Evolutionary conservation across 2,113 vertebrate species (phyloP).

Genomic region (Noturus placidus): DNA sequence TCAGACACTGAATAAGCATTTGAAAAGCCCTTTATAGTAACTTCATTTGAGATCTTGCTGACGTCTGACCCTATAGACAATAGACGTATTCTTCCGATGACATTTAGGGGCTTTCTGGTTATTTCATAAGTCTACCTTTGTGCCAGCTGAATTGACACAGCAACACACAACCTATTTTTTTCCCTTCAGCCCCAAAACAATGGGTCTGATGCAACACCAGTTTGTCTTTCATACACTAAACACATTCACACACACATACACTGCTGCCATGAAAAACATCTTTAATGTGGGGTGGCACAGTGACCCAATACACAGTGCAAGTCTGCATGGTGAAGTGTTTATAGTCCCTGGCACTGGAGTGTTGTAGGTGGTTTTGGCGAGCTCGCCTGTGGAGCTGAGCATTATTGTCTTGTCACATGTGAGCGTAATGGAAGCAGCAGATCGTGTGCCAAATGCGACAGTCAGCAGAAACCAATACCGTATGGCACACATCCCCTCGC

Average conservation of each 20-base stretch:
- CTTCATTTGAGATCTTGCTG: conserved; percentile 32
- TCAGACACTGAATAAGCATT: background rate
- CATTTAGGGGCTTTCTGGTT: conserved; percentile 53
- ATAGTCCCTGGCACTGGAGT: conserved; percentile 44
- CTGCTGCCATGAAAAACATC: conserved; percentile 20
- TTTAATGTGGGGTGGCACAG: conserved; percentile 33
- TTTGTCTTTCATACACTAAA: conserved; percentile 36
- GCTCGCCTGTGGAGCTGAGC: conserved; percentile 42
- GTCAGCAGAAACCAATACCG: conserved; percentile 51
- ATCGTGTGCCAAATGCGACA: conserved; percentile 52
- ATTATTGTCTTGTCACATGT: conserved; percentile 57
- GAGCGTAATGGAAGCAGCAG: conserved; percentile 63
- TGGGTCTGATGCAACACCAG: conserved; percentile 40
- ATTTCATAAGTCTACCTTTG: conserved; percentile 47
- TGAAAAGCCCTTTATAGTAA: conserved; percentile 28
- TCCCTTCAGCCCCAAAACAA: conserved; percentile 39
- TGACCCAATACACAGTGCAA: conserved; percentile 39
- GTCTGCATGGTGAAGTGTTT: conserved; percentile 46
- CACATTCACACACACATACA: conserved; percentile 12
- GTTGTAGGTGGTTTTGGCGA: conserved; percentile 53
- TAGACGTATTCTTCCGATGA: conserved; percentile 47
- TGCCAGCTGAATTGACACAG: conserved; percentile 52
- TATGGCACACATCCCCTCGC: conserved; percentile 34
- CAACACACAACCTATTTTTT: conserved; percentile 39
- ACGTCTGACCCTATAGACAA: conserved; percentile 50